phyloP scores from a whole-genome alignment of 2,113 vertebrate genomes.

The Paramormyrops kingsleyae region DNA sequence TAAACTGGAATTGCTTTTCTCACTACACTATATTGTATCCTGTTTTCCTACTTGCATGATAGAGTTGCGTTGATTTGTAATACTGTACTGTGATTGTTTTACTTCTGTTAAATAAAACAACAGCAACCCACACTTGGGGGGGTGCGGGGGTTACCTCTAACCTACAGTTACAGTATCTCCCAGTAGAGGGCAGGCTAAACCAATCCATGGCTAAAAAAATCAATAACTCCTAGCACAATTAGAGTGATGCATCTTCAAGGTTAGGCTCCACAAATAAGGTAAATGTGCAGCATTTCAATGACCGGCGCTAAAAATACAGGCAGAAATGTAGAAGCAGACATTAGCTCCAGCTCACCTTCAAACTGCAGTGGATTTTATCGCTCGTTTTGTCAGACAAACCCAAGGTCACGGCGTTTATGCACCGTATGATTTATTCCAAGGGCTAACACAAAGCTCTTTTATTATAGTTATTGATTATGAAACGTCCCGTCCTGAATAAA shows the following conservation, averaged over 20 bases:
- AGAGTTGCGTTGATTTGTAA: not conserved
- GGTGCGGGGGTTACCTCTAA: not conserved
- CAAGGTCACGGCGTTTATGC: constrained; percentile 11
- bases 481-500: constrained; percentile 7
- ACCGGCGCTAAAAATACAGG: not conserved
- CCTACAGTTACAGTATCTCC: not conserved
- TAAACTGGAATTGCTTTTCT: not conserved
- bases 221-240: not conserved
- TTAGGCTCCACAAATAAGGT: not conserved
- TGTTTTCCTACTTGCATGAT: not conserved
- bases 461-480: constrained; percentile 16
- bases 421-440: not conserved
- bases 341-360: not conserved
- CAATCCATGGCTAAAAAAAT: not conserved
- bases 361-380: not conserved
- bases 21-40: not conserved
- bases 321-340: not conserved
- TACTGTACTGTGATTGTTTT: not conserved
- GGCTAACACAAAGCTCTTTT: constrained; percentile 7
- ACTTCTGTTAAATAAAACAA: not conserved
- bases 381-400: not conserved
- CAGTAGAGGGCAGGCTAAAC: constrained; percentile 9
- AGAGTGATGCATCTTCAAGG: constrained; percentile 6
- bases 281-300: not conserved
- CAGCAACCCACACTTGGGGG: not conserved